These are phyloP conservation scores for Saccostrea cuccullata DNA, from an alignment of 1,140 invertebrate species.

Conservation along the genomic window DNA sequence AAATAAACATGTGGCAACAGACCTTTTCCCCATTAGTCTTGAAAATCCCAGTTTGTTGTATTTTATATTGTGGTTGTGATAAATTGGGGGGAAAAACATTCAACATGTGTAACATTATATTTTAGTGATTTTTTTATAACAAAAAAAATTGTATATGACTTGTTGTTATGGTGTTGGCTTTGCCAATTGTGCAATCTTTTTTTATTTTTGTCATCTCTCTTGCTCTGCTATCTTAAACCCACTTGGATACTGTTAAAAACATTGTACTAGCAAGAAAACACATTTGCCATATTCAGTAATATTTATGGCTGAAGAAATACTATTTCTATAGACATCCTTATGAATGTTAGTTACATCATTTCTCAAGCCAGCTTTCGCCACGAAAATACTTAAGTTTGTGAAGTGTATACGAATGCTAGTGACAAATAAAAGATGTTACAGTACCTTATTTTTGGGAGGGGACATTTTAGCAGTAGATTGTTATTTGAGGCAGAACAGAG, in stretches of 20 bases:
- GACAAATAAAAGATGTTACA: neutral
- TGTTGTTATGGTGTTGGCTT: conserved; percentile 30
- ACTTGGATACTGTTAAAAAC: too few relatives aligned
- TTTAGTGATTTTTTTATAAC: neutral
- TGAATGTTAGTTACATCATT: too few relatives aligned
- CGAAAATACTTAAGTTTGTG: too few relatives aligned
- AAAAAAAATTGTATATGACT: neutral
- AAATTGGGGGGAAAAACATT: neutral
- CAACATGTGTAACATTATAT: neutral
- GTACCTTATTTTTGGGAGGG: neutral
- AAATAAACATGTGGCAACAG: neutral
- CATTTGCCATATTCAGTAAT: too few relatives aligned
- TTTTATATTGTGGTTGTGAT: conserved; percentile 20
- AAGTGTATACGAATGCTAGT: too few relatives aligned
- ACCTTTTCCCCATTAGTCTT: neutral
- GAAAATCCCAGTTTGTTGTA: neutral
- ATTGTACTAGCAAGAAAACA: too few relatives aligned
- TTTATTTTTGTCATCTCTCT: neutral
- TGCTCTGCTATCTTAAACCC: too few relatives aligned
- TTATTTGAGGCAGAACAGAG: neutral
- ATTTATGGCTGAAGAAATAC: too few relatives aligned
- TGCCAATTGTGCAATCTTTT: conserved; percentile 8
- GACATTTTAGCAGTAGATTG: neutral
- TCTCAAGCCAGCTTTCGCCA: too few relatives aligned
- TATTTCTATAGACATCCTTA: too few relatives aligned